A percentile compares a stretch with the other conserved stretches of the same genome.
These are phyloP conservation scores for Phalangium opilio DNA, from an alignment of 2,888 invertebrate genomes.

Conservation along the genomic window DNA sequence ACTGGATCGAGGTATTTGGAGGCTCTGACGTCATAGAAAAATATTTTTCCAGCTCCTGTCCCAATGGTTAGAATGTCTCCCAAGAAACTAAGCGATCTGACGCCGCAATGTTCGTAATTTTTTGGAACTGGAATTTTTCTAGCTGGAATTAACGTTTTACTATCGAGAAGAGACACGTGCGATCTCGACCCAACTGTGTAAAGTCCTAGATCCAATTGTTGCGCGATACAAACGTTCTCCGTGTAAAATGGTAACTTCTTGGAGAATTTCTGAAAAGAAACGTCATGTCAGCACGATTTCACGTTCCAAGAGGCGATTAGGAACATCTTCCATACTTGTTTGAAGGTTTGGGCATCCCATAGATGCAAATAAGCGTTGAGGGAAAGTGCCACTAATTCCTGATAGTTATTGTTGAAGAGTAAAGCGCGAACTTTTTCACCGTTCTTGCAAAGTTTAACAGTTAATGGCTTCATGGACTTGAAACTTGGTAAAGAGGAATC, in stretches of 20 bases:
- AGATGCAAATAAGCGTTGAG: constrained; percentile 87
- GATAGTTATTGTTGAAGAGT: constrained; percentile 56
- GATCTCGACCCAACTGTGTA: constrained; percentile 91
- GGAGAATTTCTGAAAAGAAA: constrained; percentile 46
- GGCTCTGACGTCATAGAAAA: constrained; percentile 85
- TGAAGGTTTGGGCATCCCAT: constrained; percentile 76
- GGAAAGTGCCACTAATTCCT: constrained; percentile 74
- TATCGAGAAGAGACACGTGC: constrained; percentile 75
- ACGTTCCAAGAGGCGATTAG: no score
- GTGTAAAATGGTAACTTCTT: constrained; percentile 72
- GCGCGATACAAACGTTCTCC: constrained; percentile 85
- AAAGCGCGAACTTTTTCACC: constrained; percentile 65
- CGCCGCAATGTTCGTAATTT: constrained; percentile 77
- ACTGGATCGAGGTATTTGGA: constrained; percentile 68
- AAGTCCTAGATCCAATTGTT: constrained; percentile 57
- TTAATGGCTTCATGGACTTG: constrained; percentile 46
- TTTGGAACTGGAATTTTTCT: constrained; percentile 54
- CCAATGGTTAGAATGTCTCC: constrained; percentile 82
- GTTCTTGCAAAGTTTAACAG: constrained; percentile 60
- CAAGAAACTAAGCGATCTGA: constrained; percentile 78
- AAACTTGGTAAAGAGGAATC: constrained; percentile 17
- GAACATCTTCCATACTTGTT: no score
- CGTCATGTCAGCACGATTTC: no score
- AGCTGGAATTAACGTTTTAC: constrained; percentile 59
- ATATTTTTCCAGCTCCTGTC: constrained; percentile 73